A percentile compares a stretch with the other conserved stretches of the same genome.
Evolutionary conservation across 2,113 vertebrate genomes (phyloP).

Genomic region (Eleginops maclovinus): DNA sequence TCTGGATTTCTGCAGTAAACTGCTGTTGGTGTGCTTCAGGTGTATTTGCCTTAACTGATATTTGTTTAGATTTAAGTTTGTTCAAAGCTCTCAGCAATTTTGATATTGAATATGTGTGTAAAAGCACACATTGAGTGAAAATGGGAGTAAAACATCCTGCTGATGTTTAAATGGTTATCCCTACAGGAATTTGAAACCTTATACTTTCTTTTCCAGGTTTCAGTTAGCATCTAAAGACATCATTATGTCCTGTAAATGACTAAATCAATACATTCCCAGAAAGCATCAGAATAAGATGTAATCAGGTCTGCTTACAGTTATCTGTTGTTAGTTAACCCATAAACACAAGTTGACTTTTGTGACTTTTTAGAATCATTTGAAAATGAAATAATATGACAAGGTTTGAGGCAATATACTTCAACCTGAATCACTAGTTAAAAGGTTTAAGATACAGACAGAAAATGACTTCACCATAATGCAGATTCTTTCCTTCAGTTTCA

Average conservation of each 20-base stretch:
- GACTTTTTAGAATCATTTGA: neutral
- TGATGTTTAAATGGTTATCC: slow-evolving; percentile 40
- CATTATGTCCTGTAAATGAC: slow-evolving; percentile 61
- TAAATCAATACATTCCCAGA: slow-evolving; percentile 73
- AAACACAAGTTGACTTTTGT: neutral
- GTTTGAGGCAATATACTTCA: slow-evolving; percentile 19
- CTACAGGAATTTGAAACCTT: slow-evolving; percentile 58
- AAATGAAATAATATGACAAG: slow-evolving; percentile 5
- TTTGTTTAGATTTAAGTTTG: neutral
- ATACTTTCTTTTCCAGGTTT: slow-evolving; percentile 63
- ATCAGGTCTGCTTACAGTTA: slow-evolving; percentile 44
- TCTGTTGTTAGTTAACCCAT: slow-evolving; percentile 7
- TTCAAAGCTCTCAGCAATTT: neutral
- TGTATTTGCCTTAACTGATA: neutral
- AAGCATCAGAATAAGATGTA: slow-evolving; percentile 59
- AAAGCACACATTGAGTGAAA: neutral
- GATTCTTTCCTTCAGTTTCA: slow-evolving; percentile 28
- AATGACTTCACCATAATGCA: slow-evolving; percentile 10
- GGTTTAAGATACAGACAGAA: slow-evolving; percentile 17
- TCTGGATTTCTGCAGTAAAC: slow-evolving; percentile 21
- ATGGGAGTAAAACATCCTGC: slow-evolving; percentile 8
- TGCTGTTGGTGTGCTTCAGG: slow-evolving; percentile 1
- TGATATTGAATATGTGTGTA: slow-evolving; percentile 26
- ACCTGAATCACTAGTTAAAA: slow-evolving; percentile 4
- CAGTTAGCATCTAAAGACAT: slow-evolving; percentile 65